Evolutionary conservation across 2,888 invertebrate genomes (phyloP), one percentile per base, ranked within the genome.

Genomic region (Mythimna lalbum): DNA sequence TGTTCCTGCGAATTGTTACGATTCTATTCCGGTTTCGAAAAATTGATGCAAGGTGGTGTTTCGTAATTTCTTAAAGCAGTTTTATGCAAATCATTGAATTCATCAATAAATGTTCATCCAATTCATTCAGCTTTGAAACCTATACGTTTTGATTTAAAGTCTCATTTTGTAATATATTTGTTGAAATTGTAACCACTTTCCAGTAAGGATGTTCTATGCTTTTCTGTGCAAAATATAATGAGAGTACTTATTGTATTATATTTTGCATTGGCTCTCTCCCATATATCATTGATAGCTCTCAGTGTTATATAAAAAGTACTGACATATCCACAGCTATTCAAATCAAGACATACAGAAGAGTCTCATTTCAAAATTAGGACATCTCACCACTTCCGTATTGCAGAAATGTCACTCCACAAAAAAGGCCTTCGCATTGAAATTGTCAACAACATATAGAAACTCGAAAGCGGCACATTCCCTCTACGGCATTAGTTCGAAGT

Each of bases 381-480:
- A 59, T 23, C 49, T 56, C 23, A 33, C 10, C 27, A 75, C 66
- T 75, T 75, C 79, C 76, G 59, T 72, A 36, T 59, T 60, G 47
- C 43, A 27, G 65, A 59, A 78, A 76, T 52, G 61, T 50, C 52
- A 17, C 52, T 64, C 5, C 27, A 76, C 59, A 65, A 76, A 78
- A 78, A 68, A 79, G 65, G 67, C 82, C 85, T 87, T 84, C 60
- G 71, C 77, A 81, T 53, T 76, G 78, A 83, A 66, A 63, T 60
- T 63, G 63, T 68, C 78, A 76, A 79, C 64, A 68, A 70, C 62
- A 74, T 33, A 59, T 78, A 73, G 73, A 71, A 78, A 82, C 73
- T 82, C 64, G 94, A 94, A 94, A 95, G 94, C 93, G 85, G 91
- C 86, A 83, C 90, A 90, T 91, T 91, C 93, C 90, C 87, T 85